A percentile compares a stretch with the other conserved stretches of the same genome.
These are phyloP conservation scores for Ornithorhynchus anatinus DNA, from an alignment of 2,113 vertebrate genomes.

Conservation along the genomic window DNA sequence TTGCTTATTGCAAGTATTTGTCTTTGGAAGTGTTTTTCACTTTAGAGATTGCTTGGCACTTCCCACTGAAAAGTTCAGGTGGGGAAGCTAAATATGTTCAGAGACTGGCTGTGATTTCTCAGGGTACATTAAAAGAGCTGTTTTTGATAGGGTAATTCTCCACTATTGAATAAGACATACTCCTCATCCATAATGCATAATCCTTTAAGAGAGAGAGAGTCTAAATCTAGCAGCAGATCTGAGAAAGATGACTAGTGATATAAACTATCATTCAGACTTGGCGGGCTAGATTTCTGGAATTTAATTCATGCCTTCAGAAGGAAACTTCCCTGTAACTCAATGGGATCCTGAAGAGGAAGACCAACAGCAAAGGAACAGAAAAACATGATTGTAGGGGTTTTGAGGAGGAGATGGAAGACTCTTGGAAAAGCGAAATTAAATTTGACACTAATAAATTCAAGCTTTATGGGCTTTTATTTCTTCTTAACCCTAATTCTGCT, in stretches of 20 bases:
- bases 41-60: background rate
- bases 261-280: background rate
- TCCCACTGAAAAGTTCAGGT: background rate
- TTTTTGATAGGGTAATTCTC: constrained; percentile 11
- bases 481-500: background rate
- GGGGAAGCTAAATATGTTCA: background rate
- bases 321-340: no score
- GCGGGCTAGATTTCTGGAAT: background rate
- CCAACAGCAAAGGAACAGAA: rapidly evolving
- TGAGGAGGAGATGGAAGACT: background rate
- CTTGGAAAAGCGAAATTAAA: background rate
- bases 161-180: constrained; percentile 27
- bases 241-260: constrained; percentile 10
- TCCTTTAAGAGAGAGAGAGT: constrained; percentile 5
- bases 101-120: background rate
- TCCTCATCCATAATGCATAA: constrained; percentile 50
- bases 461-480: rapidly evolving
- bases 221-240: constrained; percentile 38
- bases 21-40: background rate
- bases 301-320: background rate
- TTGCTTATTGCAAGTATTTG: background rate
- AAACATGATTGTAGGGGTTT: rapidly evolving
- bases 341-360: background rate
- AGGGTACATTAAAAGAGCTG: background rate
- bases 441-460: background rate